Evolutionary conservation across 2,113 vertebrate genomes (phyloP), one percentile per base, ranked within the genome.

Genomic region (Oplegnathus fasciatus): DNA sequence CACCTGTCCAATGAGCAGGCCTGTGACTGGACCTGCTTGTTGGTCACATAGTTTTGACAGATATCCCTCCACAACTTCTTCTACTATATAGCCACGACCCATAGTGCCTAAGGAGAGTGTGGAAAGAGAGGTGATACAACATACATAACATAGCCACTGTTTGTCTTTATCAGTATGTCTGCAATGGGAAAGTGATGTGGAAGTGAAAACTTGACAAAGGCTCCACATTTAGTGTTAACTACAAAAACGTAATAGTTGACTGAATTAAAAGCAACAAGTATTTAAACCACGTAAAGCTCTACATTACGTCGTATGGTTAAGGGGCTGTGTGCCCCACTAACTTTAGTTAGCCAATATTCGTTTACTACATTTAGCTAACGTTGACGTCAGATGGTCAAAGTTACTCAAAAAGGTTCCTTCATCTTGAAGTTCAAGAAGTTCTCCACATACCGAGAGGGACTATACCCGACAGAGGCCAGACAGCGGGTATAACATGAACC

Each of bases 1-100:
- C 93, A 98, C 98, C 95, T 99, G 98, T 71, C 98, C 98, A 92
- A 98, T 96, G 26, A 99, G 92, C 72, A 99, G 93, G 13, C 98
- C 98, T 34, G 96, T 97, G 64, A 96, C 88, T 78, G 85, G 84
- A 72, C 62, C 80, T 72, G 64, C 82, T 65, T 78, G 84, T 69
- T 82, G 83, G 54, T 87, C 78, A 80, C 93, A 93, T 1, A 95
- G 83, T 75, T 75, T 89, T 26, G 90, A 84, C 32, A 96, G 82
- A 80, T 95, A 95, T 46, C 68, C 85, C 85, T 95, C 95, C 80
- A 96, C 94, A 57, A 82, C 62, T 57, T 94, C 95, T 46, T 96
- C 95, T 18, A 94, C 95, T 55, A 96, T 91, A 54, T 93, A 96
- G 2, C 93, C 82, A 76, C 96, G 92, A 42, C 95, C 96, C 96